Base-by-base conservation (phyloP, 2,113 vertebrate genomes). In the Plecotus auritus region DNA sequence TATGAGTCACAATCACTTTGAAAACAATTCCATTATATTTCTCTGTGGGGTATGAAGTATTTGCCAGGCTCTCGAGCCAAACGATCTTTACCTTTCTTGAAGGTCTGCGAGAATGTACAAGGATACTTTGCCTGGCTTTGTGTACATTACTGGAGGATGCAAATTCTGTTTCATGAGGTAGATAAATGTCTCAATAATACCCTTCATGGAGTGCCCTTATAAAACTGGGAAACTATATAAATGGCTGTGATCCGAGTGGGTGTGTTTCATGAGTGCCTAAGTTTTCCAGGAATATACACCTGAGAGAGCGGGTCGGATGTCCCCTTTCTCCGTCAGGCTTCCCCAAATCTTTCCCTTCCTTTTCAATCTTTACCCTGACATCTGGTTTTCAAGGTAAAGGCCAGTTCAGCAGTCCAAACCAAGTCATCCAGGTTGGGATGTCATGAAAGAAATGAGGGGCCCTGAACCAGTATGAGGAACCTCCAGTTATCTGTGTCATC, bases 241-340 rank as follows among this genome's bases (percentile, higher is more conserved):
- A 69, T 4, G 49, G 30, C 7, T 73, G 28, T 17, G n/a, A 59
- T 59, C 2, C 17, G 22, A 92, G 1, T 16, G 1, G 7, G 3
- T 17, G 7, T 5, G 1, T 16, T 94, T 96, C 26, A 7, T 40
- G 5, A 28, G 26, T 5, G 23, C 22, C 16, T 7, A 14, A 35
- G 30, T 69, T 30, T 40, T 0, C 61, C n/a, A 51, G 35, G 51
- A 67, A 77, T 0, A 30, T 2, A 35, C 1, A 37, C 28, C 37
- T 14, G 5, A 7, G 0, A 22, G 0, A 64, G 2, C 3, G 56
- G 13, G 4, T 40, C 14, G n/a, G 37, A 6, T 16, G 35, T 0
- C 16, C 30, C 14, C 0, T 70, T 91, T 80, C 32, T 30, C 54
- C 6, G 13, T 20, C 23, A 47, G 3, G 7, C 23, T 87, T 51